Base-by-base conservation (phyloP, 2,797 vertebrate species). In the Acomys russatus region DNA sequence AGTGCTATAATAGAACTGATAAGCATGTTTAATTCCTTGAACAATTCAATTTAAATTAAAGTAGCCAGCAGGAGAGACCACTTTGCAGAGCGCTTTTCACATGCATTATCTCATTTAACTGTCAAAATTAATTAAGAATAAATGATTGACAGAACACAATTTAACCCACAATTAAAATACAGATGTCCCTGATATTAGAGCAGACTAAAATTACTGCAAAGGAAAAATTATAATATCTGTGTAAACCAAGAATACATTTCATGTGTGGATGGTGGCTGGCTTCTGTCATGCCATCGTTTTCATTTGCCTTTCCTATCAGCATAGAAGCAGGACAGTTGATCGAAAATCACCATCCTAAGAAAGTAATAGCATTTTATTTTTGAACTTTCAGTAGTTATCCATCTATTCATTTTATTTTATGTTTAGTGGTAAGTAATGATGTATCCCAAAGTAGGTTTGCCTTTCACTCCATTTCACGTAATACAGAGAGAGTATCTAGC, bases 11-110 rank as follows among this genome's bases (percentile, higher is more conserved):
- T 88, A 28, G 66, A 92, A 91, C 25, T 96, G 78, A 93, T 85
- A 85, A 61, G 80, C 63, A 84, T 90, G 61, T 88, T 97, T 95
- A 77, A 96, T 94, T 96, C 44, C 73, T 90, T 77, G 59, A 6
- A 88, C 61, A 87, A 85, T 89, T 92, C 56, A 91, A 23, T 66
- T 96, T 94, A 85, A 98, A 93, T 90, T 89, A 92, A 94, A 92
- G 94, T 49, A 86, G n/a, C 78, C 78, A 84, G 54, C 56, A 95
- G 82, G 20, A 94, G 86, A 3, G 33, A 33, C 23, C 8, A 91
- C 44, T 95, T 92, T 33, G 64, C 33, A 95, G 90, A 86, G 14
- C 11, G 61, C 82, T 95, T 95, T 93, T 74, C 78, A 73, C 18
- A 15, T 68, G 49, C 38, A 64, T 93, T 80, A 80, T 96, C 85